Evolutionary conservation across 2,888 invertebrate genomes (phyloP).

Genomic region (Drosophila formosana): DNA sequence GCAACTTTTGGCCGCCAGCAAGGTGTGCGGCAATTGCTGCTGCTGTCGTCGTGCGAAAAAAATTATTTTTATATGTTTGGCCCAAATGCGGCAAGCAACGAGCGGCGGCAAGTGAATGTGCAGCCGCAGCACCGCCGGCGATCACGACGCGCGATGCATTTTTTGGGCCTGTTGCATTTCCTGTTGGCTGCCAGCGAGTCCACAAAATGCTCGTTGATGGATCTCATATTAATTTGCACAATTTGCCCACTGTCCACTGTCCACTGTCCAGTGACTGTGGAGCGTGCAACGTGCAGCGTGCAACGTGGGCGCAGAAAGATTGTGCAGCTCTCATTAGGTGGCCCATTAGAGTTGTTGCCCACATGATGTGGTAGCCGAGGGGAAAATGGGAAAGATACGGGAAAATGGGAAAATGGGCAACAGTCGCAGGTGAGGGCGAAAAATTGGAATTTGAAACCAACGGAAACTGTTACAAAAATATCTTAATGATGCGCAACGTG

Average conservation of each 20-base stretch:
- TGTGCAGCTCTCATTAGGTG: slow-evolving; percentile 59
- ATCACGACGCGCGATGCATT: slow-evolving; percentile 37
- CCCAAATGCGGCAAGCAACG: slow-evolving; percentile 51
- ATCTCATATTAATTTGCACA: slow-evolving; percentile 71
- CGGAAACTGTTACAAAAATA: slow-evolving; percentile 54
- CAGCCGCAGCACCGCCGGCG: slow-evolving; percentile 32
- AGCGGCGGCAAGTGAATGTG: slow-evolving; percentile 22
- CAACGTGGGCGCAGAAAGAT: slow-evolving; percentile 15
- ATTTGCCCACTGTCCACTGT: slow-evolving; percentile 64
- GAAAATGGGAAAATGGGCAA: background rate
- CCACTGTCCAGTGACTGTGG: slow-evolving; percentile 42
- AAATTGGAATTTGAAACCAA: slow-evolving; percentile 35
- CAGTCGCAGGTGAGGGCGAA: slow-evolving; percentile 34
- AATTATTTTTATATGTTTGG: slow-evolving; percentile 58
- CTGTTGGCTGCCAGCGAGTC: too few relatives aligned
- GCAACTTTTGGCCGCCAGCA: slow-evolving; percentile 14
- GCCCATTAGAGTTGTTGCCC: slow-evolving; percentile 66
- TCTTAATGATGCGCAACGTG: slow-evolving; percentile 58
- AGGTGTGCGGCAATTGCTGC: slow-evolving; percentile 49
- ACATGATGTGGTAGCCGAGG: slow-evolving; percentile 45
- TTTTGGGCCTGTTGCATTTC: slow-evolving; percentile 59
- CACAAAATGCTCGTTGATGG: slow-evolving; percentile 74
- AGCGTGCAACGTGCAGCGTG: background rate
- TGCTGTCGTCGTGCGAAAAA: slow-evolving; percentile 63
- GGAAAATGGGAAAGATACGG: background rate